Conservation (phyloP, 2,797 vertebrate species). For the Gallinago nigripennis region DNA sequence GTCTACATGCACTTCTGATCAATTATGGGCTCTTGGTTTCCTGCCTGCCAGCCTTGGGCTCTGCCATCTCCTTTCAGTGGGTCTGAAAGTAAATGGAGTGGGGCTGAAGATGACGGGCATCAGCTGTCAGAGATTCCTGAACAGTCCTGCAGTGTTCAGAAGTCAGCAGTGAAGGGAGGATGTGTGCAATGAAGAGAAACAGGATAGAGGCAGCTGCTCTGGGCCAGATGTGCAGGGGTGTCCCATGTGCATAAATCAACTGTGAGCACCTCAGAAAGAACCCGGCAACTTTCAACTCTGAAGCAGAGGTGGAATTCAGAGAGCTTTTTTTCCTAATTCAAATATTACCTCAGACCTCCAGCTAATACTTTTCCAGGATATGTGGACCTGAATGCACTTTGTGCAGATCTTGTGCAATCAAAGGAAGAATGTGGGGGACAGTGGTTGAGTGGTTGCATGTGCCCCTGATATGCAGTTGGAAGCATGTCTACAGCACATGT, state of each 20-base stretch:
- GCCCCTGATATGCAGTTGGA: not conserved
- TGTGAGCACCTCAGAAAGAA: too few species aligned
- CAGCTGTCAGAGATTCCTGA: not conserved
- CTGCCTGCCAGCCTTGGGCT: not conserved
- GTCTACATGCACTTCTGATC: not conserved
- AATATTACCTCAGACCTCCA: not conserved
- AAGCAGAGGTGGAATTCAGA: not conserved
- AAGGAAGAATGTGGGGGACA: not conserved
- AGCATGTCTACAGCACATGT: not conserved
- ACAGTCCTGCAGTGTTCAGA: not conserved
- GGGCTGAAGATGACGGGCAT: not conserved
- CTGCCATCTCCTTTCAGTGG: not conserved
- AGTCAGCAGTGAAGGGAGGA: not conserved
- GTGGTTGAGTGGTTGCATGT: not conserved
- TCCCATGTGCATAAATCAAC: not conserved
- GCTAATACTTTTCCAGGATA: not conserved
- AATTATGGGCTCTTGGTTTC: accelerated
- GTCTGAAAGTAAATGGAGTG: not conserved
- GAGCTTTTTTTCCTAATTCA: not conserved
- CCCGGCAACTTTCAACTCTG: not conserved
- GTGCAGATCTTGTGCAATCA: not conserved
- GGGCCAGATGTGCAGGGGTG: not conserved
- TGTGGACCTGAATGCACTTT: not conserved
- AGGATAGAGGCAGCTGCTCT: not conserved
- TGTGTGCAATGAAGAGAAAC: not conserved